These are phyloP conservation scores for Amphibalanus amphitrite DNA, from an alignment of 1,140 invertebrate genomes.

Conservation along the genomic window DNA sequence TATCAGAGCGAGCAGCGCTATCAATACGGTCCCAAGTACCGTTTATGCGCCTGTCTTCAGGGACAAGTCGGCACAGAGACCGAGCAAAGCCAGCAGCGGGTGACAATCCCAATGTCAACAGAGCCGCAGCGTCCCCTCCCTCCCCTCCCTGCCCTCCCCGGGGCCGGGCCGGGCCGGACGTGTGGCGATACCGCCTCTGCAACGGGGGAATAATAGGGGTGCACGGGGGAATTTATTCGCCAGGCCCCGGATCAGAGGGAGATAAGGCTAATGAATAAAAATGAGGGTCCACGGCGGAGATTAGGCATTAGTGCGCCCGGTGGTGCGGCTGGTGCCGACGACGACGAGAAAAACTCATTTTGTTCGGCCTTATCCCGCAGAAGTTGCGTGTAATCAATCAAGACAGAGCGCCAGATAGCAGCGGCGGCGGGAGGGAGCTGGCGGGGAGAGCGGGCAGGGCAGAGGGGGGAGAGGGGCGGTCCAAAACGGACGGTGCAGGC, in stretches of 20 bases:
- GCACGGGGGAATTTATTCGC: not conserved
- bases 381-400: not conserved
- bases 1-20: no score
- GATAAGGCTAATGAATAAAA: slow-evolving; percentile 7
- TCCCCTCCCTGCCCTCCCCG: no score
- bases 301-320: not conserved
- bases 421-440: not conserved
- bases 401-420: not conserved
- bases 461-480: no score
- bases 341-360: not conserved
- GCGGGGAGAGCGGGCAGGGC: not conserved
- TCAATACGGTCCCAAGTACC: no score
- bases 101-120: not conserved
- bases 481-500: no score
- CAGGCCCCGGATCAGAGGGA: not conserved
- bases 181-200: not conserved
- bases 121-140: no score
- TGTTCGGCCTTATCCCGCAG: slow-evolving; percentile 1
- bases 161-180: not conserved
- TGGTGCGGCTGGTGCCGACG: not conserved
- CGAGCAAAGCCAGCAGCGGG: not conserved
- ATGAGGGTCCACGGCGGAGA: not conserved
- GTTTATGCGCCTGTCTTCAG: no score
- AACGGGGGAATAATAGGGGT: not conserved
- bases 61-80: no score